Conservation (phyloP, 1,140 invertebrate genomes). For the Paramacrobiotus metropolitanus region DNA sequence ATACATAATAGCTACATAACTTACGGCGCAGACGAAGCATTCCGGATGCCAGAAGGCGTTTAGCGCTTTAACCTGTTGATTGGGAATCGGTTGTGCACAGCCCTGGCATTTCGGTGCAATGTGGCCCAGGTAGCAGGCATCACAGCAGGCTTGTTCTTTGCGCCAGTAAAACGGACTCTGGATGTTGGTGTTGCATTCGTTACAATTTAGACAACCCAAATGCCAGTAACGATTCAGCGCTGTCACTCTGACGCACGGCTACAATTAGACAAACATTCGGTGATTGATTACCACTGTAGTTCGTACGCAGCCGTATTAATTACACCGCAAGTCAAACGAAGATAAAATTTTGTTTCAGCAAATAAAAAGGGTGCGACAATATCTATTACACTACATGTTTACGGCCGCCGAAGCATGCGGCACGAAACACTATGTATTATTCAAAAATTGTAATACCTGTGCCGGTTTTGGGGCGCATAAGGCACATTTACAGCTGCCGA, state of each 20-base stretch:
- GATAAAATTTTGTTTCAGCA: too few species aligned
- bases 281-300: too few species aligned
- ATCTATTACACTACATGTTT: too few species aligned
- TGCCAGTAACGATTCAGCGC: neutral
- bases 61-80: neutral
- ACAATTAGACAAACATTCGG: neutral
- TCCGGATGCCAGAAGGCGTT: neutral
- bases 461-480: too few species aligned
- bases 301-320: too few species aligned
- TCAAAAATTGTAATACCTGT: too few species aligned
- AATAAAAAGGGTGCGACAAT: too few species aligned
- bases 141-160: neutral
- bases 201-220: conserved; percentile 62
- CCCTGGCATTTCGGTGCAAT: neutral
- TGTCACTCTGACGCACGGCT: neutral
- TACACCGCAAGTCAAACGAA: too few species aligned
- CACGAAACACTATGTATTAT: too few species aligned
- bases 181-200: conserved; percentile 46
- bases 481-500: too few species aligned
- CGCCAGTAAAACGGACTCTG: conserved; percentile 5
- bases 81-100: neutral
- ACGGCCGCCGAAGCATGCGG: too few species aligned
- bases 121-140: neutral
- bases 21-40: neutral
- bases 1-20: too few species aligned